Evolutionary conservation across 2,888 invertebrate species (phyloP), one percentile per base, ranked within the genome.

Genomic region (Drosophila sordidapex): DNA sequence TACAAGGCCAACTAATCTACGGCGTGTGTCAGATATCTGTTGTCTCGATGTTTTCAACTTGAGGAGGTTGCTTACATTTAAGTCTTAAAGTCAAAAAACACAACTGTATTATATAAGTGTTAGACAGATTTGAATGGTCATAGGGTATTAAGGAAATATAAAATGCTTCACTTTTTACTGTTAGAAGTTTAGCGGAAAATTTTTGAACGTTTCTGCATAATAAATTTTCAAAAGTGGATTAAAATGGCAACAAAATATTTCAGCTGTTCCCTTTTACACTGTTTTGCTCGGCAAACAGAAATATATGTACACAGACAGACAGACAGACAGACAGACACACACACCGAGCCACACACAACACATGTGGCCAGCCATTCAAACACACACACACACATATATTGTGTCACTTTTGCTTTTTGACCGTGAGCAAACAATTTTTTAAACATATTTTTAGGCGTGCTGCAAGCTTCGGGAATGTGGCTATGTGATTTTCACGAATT

Each of bases 151-250:
- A 0, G 15, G 15, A 15, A 40, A 33, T 11, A 13, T 11, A 61
- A 61, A 38, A 2, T 21, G 15, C 31, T 38, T 15, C 2, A 27
- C 35, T 35, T 70, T 64, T 58, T 25, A n/a, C 15, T 36, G 36
- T 1, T 18, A 15, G 56, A 83, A 81, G 53, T 76, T 85, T 66
- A 73, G 73, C 67, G 74, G 57, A 52, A 70, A 68, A 84, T 86
- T 73, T 78, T 70, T 64, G 87, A 83, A 53, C 79, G 81, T 76
- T 83, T 83, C 82, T 87, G 87, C 84, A 87, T 87, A 83, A 83
- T 83, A 83, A 86, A 86, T 83, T 83, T 68, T 75, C 67, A 80
- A 80, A 83, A 86, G 81, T 83, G 87, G 83, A 83, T 86, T 87
- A 79, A 83, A 87, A 83, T 78, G 71, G 63, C 73, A 76, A 36